These are phyloP conservation scores for Tetranychus piercei DNA, from an alignment of 2,888 invertebrate genomes.

Conservation along the genomic window DNA sequence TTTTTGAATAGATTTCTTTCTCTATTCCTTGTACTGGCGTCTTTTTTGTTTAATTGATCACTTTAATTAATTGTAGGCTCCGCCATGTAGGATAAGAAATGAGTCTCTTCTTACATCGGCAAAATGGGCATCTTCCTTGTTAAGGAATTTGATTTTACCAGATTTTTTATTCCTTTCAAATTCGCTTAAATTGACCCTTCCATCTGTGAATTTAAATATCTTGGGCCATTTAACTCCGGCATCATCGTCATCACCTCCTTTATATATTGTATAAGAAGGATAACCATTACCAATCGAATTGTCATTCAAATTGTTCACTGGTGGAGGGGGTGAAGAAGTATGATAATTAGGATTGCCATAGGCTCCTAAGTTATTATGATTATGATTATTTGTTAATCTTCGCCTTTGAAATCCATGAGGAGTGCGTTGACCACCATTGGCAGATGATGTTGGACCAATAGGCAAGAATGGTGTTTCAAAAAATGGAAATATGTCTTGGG, in stretches of 20 bases:
- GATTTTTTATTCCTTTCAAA: constrained; percentile 23
- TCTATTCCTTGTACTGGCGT: too few relatives aligned
- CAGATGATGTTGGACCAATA: not conserved
- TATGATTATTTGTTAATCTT: constrained; percentile 12
- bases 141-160: constrained; percentile 20
- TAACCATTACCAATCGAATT: constrained; percentile 20
- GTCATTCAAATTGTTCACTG: constrained; percentile 10
- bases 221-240: constrained; percentile 21
- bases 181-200: constrained; percentile 22
- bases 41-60: not conserved
- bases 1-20: too few relatives aligned
- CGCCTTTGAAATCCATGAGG: constrained; percentile 13
- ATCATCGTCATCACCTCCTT: constrained; percentile 13
- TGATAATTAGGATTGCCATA: not conserved
- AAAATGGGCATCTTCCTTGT: constrained; percentile 14
- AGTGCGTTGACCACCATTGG: not conserved
- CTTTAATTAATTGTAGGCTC: constrained; percentile 19
- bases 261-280: constrained; percentile 17
- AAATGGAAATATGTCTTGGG: constrained; percentile 3
- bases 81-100: constrained; percentile 24
- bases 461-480: constrained; percentile 4
- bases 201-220: constrained; percentile 24
- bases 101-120: constrained; percentile 20
- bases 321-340: not conserved
- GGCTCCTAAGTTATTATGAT: not conserved